Percentiles rank a stretch among this genome's conserved stretches.
phyloP scores from a whole-genome alignment of 2,797 vertebrate genomes.

The Sebastes trivittatus region DNA sequence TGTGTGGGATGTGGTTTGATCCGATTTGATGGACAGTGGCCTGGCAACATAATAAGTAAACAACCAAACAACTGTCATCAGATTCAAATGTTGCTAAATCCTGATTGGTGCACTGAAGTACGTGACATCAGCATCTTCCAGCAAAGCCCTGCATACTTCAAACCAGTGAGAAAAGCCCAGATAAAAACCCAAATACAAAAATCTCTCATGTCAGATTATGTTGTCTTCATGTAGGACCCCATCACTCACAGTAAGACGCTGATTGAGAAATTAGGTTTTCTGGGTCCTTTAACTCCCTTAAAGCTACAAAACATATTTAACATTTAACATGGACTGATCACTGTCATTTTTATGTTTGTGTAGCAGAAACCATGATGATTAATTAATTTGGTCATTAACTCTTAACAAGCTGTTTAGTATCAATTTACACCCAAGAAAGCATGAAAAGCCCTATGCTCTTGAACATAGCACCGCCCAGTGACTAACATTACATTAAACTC shows the following conservation, averaged over 20 bases:
- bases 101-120: background rate
- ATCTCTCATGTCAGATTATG: background rate
- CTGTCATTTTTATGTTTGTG: background rate
- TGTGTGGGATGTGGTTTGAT: background rate
- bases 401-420: constrained; percentile 54
- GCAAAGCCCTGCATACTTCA: background rate
- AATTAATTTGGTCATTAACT: constrained; percentile 48
- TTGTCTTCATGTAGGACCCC: background rate
- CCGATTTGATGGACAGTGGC: too few relatives aligned
- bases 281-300: background rate
- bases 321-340: background rate
- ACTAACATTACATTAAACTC: constrained; percentile 45
- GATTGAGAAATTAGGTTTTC: background rate
- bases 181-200: background rate
- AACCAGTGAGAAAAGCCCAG: background rate
- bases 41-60: background rate
- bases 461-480: constrained; percentile 27
- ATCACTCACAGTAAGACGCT: background rate
- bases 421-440: constrained; percentile 44
- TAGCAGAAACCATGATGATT: background rate
- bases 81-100: background rate
- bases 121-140: background rate
- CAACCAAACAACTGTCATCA: background rate
- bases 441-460: constrained; percentile 24
- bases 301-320: background rate